Percentiles rank a stretch among this genome's conserved stretches.
Evolutionary conservation across 2,797 vertebrate species (phyloP).

Genomic region (Onychomys leucogaster): DNA sequence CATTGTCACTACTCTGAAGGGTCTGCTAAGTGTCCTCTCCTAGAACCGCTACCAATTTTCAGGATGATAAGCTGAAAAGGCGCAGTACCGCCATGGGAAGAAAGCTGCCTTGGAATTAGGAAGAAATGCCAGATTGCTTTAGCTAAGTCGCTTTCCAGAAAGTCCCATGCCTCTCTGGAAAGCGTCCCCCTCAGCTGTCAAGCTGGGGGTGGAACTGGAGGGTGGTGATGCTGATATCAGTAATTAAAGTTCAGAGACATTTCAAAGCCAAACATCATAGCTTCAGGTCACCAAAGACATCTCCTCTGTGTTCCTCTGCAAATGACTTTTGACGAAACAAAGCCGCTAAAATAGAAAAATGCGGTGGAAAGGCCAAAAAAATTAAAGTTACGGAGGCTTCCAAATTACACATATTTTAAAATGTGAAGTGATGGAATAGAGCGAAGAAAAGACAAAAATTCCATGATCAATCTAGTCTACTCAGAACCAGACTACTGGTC

Average conservation of each 20-base stretch:
- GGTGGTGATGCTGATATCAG: neutral
- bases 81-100: neutral
- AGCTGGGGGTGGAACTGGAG: neutral
- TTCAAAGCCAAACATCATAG: neutral
- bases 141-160: neutral
- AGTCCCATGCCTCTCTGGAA: neutral
- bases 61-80: neutral
- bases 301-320: neutral
- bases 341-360: neutral
- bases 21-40: neutral
- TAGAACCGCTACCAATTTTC: neutral
- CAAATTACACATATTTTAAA: neutral
- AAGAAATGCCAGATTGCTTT: neutral
- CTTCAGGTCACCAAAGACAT: constrained; percentile 21
- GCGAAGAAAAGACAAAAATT: constrained; percentile 28
- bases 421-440: constrained; percentile 6
- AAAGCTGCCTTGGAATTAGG: neutral
- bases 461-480: neutral
- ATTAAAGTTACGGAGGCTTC: neutral
- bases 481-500: neutral
- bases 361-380: neutral
- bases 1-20: neutral
- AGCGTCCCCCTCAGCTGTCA: neutral
- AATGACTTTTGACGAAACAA: constrained; percentile 14
- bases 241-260: neutral